These are phyloP conservation scores for Notothenia coriiceps DNA, from an alignment of 2,113 vertebrate species.

Conservation along the genomic window DNA sequence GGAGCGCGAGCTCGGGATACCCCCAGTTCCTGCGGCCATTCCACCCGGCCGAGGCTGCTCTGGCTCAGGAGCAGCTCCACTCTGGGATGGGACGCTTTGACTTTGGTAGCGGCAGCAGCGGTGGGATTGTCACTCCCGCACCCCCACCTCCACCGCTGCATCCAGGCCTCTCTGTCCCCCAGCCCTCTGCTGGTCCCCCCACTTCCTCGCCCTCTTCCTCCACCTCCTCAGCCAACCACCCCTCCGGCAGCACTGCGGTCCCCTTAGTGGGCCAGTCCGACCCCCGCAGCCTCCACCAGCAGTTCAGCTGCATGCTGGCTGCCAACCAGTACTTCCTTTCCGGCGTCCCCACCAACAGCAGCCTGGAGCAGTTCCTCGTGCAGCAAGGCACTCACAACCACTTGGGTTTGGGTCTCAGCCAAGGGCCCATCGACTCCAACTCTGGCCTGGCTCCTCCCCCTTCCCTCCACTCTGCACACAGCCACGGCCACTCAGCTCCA, in stretches of 20 bases:
- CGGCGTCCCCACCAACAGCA: slow-evolving; percentile 85
- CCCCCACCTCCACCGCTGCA: slow-evolving; percentile 84
- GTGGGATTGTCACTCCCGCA: slow-evolving; percentile 81
- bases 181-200: slow-evolving; percentile 81
- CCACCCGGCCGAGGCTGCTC: slow-evolving; percentile 84
- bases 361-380: slow-evolving; percentile 87
- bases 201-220: slow-evolving; percentile 82
- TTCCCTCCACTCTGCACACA: slow-evolving; percentile 84
- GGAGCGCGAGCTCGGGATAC: slow-evolving; percentile 79
- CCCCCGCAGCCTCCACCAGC: slow-evolving; percentile 87
- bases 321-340: slow-evolving; percentile 88
- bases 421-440: slow-evolving; percentile 78
- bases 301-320: slow-evolving; percentile 88
- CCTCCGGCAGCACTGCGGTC: slow-evolving; percentile 79
- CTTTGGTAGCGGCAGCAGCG: slow-evolving; percentile 79
- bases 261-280: slow-evolving; percentile 84
- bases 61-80: slow-evolving; percentile 87
- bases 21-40: slow-evolving; percentile 86
- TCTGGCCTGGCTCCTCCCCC: slow-evolving; percentile 83
- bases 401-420: slow-evolving; percentile 81
- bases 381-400: slow-evolving; percentile 87
- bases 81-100: slow-evolving; percentile 86
- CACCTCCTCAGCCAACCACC: slow-evolving; percentile 80
- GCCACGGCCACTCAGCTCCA: slow-evolving; percentile 77
- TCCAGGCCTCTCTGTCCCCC: slow-evolving; percentile 84